Evolutionary conservation across 2,888 invertebrate genomes (phyloP), one percentile per base, ranked within the genome.

Genomic region (Apodemia mormo): DNA sequence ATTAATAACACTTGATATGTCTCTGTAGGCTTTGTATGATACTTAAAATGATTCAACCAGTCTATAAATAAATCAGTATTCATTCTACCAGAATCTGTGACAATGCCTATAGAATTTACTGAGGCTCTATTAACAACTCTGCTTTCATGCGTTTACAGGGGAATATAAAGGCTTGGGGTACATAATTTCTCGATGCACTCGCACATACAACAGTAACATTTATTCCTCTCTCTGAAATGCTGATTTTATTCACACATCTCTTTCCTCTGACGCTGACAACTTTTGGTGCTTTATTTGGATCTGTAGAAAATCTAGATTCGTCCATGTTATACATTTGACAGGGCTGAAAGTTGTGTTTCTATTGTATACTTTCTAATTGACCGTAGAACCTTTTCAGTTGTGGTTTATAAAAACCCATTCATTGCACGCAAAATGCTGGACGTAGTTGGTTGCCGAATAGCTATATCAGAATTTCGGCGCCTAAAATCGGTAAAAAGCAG

Each of bases 131-230:
- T 68, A 81, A 73, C n/a, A 84, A 69, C 37, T 80, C 75, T 0
- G 72, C 72, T 52, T 81, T 82, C 76, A 80, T 78, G 56, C 81
- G 79, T 71, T 82, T 80, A 6, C 82, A 68, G 0, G 77, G 77
- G 74, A 83, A 86, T 68, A 86, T 80, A 29, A 85, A 73, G 12
- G 80, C 69, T 10, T 84, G 84, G 7, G 84, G 82, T 10, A 85
- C 54, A 66, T 68, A 77, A 61, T 76, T 66, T 5, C 83, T 82
- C 64, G 75, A 73, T 9, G 72, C 80, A 65, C 49, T 65, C 12
- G 64, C 68, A 65, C 22, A 45, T 7, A 71, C 67, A 9, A 73
- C 66, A n/a, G 73, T 75, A 7, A 77, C 65, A 37, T 66, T 76
- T 56, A 68, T 67, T 8, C 77, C 79, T 70, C 76, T 65, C 66